A percentile compares a stretch with the other conserved stretches of the same genome.
These are phyloP conservation scores for Origma solitaria DNA, from an alignment of 2,113 vertebrate species.

Conservation along the genomic window DNA sequence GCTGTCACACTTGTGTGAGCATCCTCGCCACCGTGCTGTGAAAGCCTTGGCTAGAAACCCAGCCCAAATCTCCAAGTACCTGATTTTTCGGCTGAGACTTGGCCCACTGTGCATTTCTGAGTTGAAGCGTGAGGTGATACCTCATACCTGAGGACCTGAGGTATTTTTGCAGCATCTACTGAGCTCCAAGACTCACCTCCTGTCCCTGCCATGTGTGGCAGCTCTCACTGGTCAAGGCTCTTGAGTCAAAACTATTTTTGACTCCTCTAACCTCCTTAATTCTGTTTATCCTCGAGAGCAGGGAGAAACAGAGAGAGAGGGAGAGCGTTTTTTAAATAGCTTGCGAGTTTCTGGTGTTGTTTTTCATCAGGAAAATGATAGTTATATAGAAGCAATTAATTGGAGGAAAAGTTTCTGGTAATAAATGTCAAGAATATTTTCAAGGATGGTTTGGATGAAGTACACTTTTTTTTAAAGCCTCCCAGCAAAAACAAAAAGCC, in stretches of 20 bases:
- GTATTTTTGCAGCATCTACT: not conserved
- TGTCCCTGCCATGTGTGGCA: not conserved
- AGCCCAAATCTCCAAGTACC: not conserved
- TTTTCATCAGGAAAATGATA: conserved; percentile 6
- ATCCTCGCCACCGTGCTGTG: not conserved
- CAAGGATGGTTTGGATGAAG: not conserved
- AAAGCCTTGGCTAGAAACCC: not conserved
- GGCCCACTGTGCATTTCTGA: not conserved
- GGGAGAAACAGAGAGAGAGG: not conserved
- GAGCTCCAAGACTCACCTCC: not conserved
- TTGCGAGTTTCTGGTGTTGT: not conserved
- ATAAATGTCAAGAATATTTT: conserved; percentile 38
- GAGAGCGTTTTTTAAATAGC: not conserved
- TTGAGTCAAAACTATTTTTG: not conserved
- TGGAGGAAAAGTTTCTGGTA: conserved; percentile 34
- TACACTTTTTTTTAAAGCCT: not conserved
- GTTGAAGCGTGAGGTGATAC: not conserved
- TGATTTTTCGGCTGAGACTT: not conserved
- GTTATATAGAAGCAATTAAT: not conserved
- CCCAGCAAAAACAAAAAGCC: conserved; percentile 5
- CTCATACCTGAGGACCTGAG: fast-evolving
- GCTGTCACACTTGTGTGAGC: not conserved
- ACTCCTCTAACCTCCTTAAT: not conserved
- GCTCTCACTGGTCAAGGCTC: not conserved
- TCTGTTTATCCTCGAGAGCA: not conserved